phyloP scores from a whole-genome alignment of 2,113 vertebrate genomes.

The Illadopsis cleaveri region DNA sequence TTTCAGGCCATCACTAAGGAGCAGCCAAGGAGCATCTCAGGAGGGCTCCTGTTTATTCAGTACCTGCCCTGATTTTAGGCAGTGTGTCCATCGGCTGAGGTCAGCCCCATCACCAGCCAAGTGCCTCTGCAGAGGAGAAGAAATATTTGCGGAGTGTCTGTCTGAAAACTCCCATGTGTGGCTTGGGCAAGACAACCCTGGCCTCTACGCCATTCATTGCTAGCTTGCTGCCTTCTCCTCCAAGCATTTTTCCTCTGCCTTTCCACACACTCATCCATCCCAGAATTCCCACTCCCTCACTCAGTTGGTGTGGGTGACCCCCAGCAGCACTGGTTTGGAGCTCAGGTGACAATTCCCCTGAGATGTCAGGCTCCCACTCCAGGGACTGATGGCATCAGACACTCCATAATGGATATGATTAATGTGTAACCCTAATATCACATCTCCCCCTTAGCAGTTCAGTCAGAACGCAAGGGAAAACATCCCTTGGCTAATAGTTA shows the following conservation, averaged over 20 bases:
- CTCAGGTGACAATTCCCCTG: neutral
- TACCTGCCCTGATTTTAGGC: neutral
- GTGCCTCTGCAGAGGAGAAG: neutral
- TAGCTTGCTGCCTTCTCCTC: neutral
- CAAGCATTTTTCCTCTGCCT: neutral
- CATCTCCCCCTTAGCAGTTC: neutral
- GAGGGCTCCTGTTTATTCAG: neutral
- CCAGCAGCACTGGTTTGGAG: neutral
- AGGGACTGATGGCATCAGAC: neutral
- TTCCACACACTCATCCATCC: neutral
- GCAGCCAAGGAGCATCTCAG: neutral
- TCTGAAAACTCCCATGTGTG: neutral
- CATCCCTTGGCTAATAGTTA: neutral
- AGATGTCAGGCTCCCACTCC: fast-evolving
- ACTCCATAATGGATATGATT: neutral
- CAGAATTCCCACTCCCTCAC: neutral
- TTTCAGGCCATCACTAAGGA: neutral
- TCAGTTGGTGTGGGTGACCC: fast-evolving
- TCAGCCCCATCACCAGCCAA: neutral
- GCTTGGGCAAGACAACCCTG: neutral
- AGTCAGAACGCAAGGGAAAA: neutral
- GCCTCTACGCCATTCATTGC: neutral
- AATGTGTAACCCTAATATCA: neutral
- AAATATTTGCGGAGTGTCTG: neutral
- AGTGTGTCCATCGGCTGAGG: fast-evolving